Conservation (phyloP, 2,113 vertebrate genomes). For the Bombycilla garrulus region DNA sequence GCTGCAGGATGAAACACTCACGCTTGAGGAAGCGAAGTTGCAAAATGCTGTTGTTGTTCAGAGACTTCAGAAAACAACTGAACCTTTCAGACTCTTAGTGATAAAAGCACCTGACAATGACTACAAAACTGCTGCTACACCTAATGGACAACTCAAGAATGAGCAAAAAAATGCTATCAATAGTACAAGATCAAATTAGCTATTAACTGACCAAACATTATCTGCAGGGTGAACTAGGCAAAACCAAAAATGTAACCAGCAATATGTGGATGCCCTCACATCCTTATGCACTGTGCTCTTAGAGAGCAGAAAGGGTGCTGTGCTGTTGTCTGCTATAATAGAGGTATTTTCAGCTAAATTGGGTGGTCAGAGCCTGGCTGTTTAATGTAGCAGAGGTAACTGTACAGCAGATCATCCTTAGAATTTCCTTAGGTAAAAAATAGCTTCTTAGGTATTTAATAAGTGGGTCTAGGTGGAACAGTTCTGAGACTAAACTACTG, state of each 20-base stretch:
- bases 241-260: conserved; percentile 62
- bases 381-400: background rate
- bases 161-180: background rate
- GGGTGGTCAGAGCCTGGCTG: background rate
- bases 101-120: background rate
- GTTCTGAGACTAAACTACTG: conserved; percentile 32
- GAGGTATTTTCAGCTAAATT: background rate
- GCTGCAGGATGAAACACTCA: conserved; percentile 79
- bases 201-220: background rate
- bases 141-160: conserved; percentile 1
- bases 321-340: background rate
- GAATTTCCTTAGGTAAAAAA: background rate
- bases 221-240: conserved; percentile 12
- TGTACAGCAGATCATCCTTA: background rate
- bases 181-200: conserved; percentile 12
- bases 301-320: background rate
- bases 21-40: conserved; percentile 84
- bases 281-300: background rate
- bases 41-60: conserved; percentile 90
- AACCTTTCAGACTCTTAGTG: conserved; percentile 75
- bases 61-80: conserved; percentile 77
- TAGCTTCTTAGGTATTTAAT: background rate
- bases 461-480: background rate
- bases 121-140: conserved; percentile 14
- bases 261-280: conserved; percentile 30